Conservation (phyloP, 2,113 vertebrate species). For the Stegastes partitus region DNA sequence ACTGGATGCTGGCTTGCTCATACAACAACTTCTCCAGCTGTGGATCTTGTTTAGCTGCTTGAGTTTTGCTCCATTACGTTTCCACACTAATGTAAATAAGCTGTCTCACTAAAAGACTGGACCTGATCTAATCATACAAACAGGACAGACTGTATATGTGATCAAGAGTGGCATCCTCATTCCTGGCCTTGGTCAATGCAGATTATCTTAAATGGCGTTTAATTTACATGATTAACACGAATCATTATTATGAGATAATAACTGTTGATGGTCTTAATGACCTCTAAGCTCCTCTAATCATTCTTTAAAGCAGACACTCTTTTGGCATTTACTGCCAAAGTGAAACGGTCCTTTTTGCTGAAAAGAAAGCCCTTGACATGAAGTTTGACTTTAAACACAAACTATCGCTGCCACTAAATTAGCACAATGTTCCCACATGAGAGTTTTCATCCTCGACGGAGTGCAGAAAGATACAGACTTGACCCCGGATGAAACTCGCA, state of each 20-base stretch:
- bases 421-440: slow-evolving; percentile 4
- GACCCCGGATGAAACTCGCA: slow-evolving; percentile 32
- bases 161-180: no score
- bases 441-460: slow-evolving; percentile 6
- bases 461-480: slow-evolving; percentile 8
- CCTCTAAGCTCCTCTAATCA: not conserved
- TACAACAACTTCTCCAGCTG: no score
- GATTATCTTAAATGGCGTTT: no score
- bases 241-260: not conserved
- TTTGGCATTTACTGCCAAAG: not conserved
- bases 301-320: slow-evolving; percentile 15
- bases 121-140: no score
- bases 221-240: no score
- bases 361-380: slow-evolving; percentile 6
- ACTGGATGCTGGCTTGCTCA: no score
- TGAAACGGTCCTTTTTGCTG: not conserved
- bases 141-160: no score
- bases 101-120: no score
- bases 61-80: no score
- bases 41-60: no score
- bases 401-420: not conserved
- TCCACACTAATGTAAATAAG: no score
- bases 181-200: no score
- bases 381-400: slow-evolving; percentile 3
- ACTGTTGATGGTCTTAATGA: not conserved